These are phyloP conservation scores for Belgica antarctica DNA, from an alignment of 2,888 invertebrate species.

Conservation along the genomic window DNA sequence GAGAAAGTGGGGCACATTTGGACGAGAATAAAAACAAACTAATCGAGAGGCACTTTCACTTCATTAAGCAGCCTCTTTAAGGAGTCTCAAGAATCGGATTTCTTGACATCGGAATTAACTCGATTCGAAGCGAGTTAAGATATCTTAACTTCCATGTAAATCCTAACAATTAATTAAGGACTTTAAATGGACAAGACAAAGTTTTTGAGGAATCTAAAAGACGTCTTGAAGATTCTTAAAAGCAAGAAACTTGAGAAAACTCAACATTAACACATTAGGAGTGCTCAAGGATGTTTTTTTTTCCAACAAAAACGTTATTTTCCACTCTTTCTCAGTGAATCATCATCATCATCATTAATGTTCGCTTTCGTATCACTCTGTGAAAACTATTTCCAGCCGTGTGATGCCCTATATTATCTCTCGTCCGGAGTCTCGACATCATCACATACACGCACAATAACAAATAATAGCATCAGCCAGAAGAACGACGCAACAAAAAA, in stretches of 20 bases:
- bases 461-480: constrained; percentile 11
- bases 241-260: not conserved
- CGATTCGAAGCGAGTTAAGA: not conserved
- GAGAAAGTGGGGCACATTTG: not conserved
- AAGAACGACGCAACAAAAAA: not conserved
- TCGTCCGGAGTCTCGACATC: constrained; percentile 8
- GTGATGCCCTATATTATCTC: constrained; percentile 35
- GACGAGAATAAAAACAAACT: not conserved
- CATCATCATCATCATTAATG: constrained; percentile 42
- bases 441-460: constrained; percentile 7
- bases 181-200: not conserved
- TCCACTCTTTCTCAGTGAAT: not conserved
- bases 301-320: constrained; percentile 11
- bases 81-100: not conserved
- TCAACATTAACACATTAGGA: not conserved
- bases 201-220: not conserved
- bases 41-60: constrained; percentile 12
- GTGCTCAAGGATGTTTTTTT: not conserved
- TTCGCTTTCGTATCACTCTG: constrained; percentile 35
- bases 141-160: not conserved
- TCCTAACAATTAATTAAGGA: constrained; percentile 36
- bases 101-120: not conserved
- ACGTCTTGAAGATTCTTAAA: not conserved
- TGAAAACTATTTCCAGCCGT: constrained; percentile 34
- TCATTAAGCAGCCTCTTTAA: constrained; percentile 37